Conservation (phyloP, 2,888 invertebrate genomes). For the Eucera pruinosa region DNA sequence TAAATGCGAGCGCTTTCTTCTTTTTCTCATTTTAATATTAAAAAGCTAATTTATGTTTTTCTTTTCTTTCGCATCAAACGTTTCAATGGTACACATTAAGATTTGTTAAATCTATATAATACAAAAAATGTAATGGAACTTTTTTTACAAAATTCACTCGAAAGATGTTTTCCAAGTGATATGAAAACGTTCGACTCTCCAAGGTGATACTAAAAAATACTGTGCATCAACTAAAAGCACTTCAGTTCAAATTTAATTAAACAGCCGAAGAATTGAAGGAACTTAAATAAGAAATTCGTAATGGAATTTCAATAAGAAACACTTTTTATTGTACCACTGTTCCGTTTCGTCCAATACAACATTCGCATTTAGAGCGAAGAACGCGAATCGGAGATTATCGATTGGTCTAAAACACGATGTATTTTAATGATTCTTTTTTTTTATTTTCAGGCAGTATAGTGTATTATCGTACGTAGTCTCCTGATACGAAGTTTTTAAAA, state of each 20-base stretch:
- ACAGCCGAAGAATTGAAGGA: slow-evolving; percentile 26
- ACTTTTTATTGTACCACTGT: slow-evolving; percentile 15
- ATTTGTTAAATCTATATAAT: slow-evolving; percentile 12
- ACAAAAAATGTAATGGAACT: too few relatives aligned
- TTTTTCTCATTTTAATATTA: background rate
- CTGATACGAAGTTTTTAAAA: slow-evolving; percentile 7
- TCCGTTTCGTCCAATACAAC: slow-evolving; percentile 7
- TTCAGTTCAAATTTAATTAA: background rate
- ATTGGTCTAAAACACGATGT: slow-evolving; percentile 14
- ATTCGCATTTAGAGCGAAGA: background rate
- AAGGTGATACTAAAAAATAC: background rate
- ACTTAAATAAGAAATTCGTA: slow-evolving; percentile 25
- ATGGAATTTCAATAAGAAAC: slow-evolving; percentile 2
- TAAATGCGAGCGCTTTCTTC: background rate
- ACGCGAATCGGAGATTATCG: slow-evolving; percentile 6
- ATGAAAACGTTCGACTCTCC: background rate
- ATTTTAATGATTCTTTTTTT: background rate
- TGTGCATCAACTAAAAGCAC: background rate
- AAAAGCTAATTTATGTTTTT: background rate
- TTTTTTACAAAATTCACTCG: too few relatives aligned
- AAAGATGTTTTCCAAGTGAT: background rate
- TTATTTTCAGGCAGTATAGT: slow-evolving; percentile 43
- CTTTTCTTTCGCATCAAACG: background rate
- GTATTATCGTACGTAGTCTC: slow-evolving; percentile 38
- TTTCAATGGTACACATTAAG: slow-evolving; percentile 9